Base-by-base conservation (phyloP, 2,797 vertebrate genomes). In the Caiman crocodilus region DNA sequence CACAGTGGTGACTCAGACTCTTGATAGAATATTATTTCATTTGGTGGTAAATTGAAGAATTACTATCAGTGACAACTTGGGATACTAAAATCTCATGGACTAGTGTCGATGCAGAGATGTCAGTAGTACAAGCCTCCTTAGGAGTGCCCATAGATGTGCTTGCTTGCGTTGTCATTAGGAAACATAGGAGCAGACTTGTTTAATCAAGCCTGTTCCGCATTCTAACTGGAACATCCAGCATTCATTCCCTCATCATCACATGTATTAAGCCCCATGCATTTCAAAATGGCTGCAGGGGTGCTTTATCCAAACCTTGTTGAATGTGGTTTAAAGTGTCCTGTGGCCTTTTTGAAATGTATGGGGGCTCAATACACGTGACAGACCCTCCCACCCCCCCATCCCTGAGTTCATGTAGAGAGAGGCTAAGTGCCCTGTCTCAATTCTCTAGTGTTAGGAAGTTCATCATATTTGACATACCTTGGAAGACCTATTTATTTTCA, bases 381-480 rank as follows among this genome's bases (percentile, higher is more conserved):
- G 0, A 0, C 4, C 5, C 18, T 77, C 50, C 15, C 4, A 58
- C 59, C 9, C 3, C 14, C 64, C 23, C 0, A 0, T 63, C 17
- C n/a, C 32, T 1, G 0, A 2, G 17, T 0, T 5, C 76, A 2
- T 8, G 1, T 0, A 0, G 4, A 28, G 56, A 10, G 7, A 42
- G 42, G 42, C 14, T 50, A 15, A 14, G 14, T 32, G 35, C 35
- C 12, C 14, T 73, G 35, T 23, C 21, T 71, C 32, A 71, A 21
- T 42, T 7, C 26, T 25, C 15, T 5, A 5, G 58, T 55, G 58
- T 18, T 18, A 25, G 32, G 25, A 1, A 76, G 10, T 20, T 77
- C 7, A 0, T 20, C 4, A 0, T 0, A 1, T 11, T 25, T 7
- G 14, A 42, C 9, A 8, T 67, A 5, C 18, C 0, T 0, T 0